Evolutionary conservation across 1,140 invertebrate species (phyloP).

Genomic region (Aphelenchoides fujianensis): DNA sequence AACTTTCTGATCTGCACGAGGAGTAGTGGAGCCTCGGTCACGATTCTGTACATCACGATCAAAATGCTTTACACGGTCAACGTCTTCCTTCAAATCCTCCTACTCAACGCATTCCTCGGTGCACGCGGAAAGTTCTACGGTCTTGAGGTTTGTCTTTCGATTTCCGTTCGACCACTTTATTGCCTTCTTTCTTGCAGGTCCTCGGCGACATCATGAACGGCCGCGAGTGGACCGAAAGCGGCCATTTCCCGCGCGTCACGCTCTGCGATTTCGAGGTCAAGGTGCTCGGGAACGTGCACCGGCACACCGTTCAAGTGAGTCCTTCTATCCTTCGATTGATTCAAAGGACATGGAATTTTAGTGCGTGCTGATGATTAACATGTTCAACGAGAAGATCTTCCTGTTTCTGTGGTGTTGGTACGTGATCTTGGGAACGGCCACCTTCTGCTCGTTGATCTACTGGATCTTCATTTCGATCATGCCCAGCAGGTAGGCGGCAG

Average conservation of each 20-base stretch:
- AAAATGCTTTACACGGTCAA: conserved; percentile 62
- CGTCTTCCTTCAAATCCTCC: conserved; percentile 49
- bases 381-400: conserved; percentile 74
- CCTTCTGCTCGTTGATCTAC: conserved; percentile 61
- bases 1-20: conserved; percentile 61
- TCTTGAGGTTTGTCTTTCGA: conserved; percentile 31
- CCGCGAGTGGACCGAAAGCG: conserved; percentile 60
- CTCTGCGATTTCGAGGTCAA: conserved; percentile 62
- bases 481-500: conserved; percentile 51
- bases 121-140: conserved; percentile 35
- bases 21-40: conserved; percentile 62
- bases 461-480: conserved; percentile 62
- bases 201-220: conserved; percentile 61
- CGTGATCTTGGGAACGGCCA: conserved; percentile 58
- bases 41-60: conserved; percentile 61
- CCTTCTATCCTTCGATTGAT: conserved; percentile 66
- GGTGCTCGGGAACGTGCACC: conserved; percentile 48
- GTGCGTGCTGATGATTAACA: conserved; percentile 73
- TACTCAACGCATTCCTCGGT: conserved; percentile 50
- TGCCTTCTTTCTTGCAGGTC: conserved; percentile 43
- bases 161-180: conserved; percentile 4
- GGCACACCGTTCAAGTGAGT: conserved; percentile 66
- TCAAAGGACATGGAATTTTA: background rate
- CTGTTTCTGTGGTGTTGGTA: conserved; percentile 62
- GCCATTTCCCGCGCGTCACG: conserved; percentile 51